Percentiles rank a stretch among this genome's conserved stretches.
Evolutionary conservation across 2,888 invertebrate species (phyloP).

Genomic region (Sarcophaga variegata): DNA sequence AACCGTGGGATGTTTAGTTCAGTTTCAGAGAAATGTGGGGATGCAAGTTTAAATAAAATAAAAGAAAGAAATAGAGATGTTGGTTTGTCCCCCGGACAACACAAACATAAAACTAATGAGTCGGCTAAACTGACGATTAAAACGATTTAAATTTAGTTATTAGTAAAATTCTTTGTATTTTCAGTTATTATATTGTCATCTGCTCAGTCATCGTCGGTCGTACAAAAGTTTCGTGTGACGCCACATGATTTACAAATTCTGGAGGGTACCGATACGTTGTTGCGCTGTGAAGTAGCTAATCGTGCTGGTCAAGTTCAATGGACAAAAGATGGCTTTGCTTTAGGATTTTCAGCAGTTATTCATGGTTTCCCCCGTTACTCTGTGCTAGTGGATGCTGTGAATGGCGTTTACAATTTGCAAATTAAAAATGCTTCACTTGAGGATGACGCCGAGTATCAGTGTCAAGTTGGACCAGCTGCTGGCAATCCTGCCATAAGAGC

Average conservation of each 20-base stretch:
- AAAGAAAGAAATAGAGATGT: constrained; percentile 1
- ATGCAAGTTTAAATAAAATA: constrained; percentile 28
- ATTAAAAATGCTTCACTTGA: constrained; percentile 94
- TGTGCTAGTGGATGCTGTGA: constrained; percentile 91
- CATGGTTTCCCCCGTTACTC: constrained; percentile 94
- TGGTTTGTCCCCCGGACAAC: constrained; percentile 18
- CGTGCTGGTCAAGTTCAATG: constrained; percentile 94
- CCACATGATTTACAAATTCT: constrained; percentile 91
- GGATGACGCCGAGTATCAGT: constrained; percentile 98
- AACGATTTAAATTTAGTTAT: constrained; percentile 20
- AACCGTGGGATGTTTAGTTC: constrained; percentile 42
- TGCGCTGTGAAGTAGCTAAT: constrained; percentile 93
- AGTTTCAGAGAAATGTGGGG: constrained; percentile 7
- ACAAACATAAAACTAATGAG: not conserved
- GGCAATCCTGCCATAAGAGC: constrained; percentile 92
- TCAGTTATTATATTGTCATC: constrained; percentile 34
- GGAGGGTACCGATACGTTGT: constrained; percentile 90
- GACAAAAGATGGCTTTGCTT: constrained; percentile 96
- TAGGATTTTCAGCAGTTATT: constrained; percentile 89
- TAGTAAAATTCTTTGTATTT: constrained; percentile 28
- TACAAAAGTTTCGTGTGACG: constrained; percentile 90
- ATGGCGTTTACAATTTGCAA: constrained; percentile 93
- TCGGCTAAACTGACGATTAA: constrained; percentile 6
- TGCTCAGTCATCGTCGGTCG: constrained; percentile 78
- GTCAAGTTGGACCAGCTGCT: constrained; percentile 95